Base-by-base conservation (phyloP, 30 jellyfish, hydroid and myxozoan genomes). In the Rhopilema esculentum region DNA sequence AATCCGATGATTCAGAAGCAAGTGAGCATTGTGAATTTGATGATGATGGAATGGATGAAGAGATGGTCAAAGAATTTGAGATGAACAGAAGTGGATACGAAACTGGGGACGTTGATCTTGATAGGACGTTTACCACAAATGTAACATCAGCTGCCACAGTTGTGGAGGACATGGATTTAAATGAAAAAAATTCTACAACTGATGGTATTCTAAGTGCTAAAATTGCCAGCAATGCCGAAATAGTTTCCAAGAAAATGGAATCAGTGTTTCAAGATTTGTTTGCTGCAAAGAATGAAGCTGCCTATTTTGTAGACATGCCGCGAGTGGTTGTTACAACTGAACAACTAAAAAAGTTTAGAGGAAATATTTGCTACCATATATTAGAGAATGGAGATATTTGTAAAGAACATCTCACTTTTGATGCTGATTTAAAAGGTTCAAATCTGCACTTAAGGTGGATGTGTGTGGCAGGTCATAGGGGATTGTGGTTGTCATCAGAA, bases 121-220 rank as follows among this genome's bases (percentile, higher is more conserved):
- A 65, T 7, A 65, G 75, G 26, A 65, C 75, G 7, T 65, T 65
- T 21, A 65, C 75, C 75, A 65, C 75, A 15, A 65, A 65, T 65
- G 75, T 65, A 16, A 65, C 7, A 8, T 16, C 16, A 16, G 16
- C 16, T 21, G 16, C 75, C 26, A 21, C 16, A 65, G 7, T 8
- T 65, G 75, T 65, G 25, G 26, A 8, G 25, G 66, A 51, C 15
- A 65, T 65, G 16, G 75, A 65, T 65, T 65, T 65, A 29, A 29
- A 65, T 8, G 9, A 65, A 16, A 21, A 15, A 65, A 16, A 65
- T 65, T 25, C 7, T 8, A 8, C 26, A 21, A 21, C 19, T 21
- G 26, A 65, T 21, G 16, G 26, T 65, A 21, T 65, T 21, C 24
- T 65, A 29, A 65, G 75, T 65, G 75, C 75, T 16, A 21, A 65